phyloP scores from a whole-genome alignment of 2,113 vertebrate genomes.

The Lutjanus erythropterus region DNA sequence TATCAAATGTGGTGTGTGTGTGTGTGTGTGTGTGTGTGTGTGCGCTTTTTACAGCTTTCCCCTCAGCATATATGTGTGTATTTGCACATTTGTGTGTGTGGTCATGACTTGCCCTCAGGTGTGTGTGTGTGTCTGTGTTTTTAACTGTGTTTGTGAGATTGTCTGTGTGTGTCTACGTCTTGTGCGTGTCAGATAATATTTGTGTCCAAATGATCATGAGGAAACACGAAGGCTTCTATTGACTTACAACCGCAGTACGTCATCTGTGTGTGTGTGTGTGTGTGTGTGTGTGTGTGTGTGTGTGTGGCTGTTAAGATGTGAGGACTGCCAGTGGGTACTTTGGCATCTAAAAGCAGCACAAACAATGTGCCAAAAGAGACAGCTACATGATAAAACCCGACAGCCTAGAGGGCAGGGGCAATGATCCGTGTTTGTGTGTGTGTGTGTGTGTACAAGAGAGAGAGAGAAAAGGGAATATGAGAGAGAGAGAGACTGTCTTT shows the following conservation, averaged over 20 bases:
- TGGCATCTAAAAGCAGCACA: constrained; percentile 61
- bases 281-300: constrained; percentile 19
- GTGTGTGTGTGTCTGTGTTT: constrained; percentile 14
- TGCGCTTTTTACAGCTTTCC: constrained; percentile 8
- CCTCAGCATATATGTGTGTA: constrained; percentile 31
- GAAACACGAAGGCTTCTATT: constrained; percentile 58
- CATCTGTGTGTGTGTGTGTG: background rate
- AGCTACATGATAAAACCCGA: constrained; percentile 60
- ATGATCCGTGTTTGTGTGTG: constrained; percentile 48
- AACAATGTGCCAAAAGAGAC: constrained; percentile 59
- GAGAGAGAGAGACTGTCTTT: background rate
- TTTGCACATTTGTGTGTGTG: constrained; percentile 25
- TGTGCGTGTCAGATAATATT: constrained; percentile 53
- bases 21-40: background rate
- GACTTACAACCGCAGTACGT: constrained; percentile 30
- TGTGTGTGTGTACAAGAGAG: constrained; percentile 22
- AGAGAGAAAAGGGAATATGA: background rate
- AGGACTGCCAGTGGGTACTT: constrained; percentile 57
- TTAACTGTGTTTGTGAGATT: constrained; percentile 3
- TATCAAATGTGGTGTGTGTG: constrained; percentile 7
- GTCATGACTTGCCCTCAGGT: constrained; percentile 47
- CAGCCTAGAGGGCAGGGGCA: constrained; percentile 59
- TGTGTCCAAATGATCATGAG: constrained; percentile 41
- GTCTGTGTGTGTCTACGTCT: constrained; percentile 11
- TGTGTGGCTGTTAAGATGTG: constrained; percentile 27